Conservation (phyloP, 2,797 vertebrate species). For the Sebastes wilsoni region DNA sequence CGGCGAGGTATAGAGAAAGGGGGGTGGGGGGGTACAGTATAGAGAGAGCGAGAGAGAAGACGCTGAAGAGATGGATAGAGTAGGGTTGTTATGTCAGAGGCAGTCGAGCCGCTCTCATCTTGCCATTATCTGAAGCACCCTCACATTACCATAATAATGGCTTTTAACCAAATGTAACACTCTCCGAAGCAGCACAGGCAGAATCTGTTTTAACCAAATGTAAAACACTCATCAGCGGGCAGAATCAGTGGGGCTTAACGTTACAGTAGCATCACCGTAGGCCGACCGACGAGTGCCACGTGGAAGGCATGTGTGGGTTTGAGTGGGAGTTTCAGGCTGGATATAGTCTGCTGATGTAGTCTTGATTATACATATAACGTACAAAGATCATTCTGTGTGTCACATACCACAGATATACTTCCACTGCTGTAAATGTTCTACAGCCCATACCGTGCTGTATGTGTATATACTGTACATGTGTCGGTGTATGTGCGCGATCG, state of each 20-base stretch:
- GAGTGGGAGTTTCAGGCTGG: constrained; percentile 73
- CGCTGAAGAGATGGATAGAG: constrained; percentile 73
- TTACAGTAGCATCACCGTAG: constrained; percentile 57
- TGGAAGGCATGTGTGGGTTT: constrained; percentile 70
- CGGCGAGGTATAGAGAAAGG: constrained; percentile 35
- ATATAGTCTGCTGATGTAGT: constrained; percentile 60
- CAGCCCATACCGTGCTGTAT: constrained; percentile 6
- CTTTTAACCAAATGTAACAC: constrained; percentile 85
- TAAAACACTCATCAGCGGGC: constrained; percentile 75
- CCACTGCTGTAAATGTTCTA: neutral
- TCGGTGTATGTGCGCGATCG: constrained; percentile 37
- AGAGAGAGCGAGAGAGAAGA: constrained; percentile 60
- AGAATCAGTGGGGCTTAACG: constrained; percentile 70
- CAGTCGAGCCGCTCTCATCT: constrained; percentile 83
- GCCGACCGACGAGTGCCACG: constrained; percentile 57
- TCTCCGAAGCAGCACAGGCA: constrained; percentile 75
- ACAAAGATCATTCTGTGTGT: constrained; percentile 49
- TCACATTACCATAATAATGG: constrained; percentile 85
- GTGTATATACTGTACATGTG: constrained; percentile 39
- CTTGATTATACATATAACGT: constrained; percentile 67
- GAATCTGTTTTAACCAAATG: constrained; percentile 80
- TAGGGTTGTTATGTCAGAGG: constrained; percentile 82
- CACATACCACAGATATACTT: constrained; percentile 35
- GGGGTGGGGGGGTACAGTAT: constrained; percentile 39
- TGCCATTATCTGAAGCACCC: constrained; percentile 84